Conservation (phyloP, 2,888 invertebrate genomes). For the Acleris holmiana region DNA sequence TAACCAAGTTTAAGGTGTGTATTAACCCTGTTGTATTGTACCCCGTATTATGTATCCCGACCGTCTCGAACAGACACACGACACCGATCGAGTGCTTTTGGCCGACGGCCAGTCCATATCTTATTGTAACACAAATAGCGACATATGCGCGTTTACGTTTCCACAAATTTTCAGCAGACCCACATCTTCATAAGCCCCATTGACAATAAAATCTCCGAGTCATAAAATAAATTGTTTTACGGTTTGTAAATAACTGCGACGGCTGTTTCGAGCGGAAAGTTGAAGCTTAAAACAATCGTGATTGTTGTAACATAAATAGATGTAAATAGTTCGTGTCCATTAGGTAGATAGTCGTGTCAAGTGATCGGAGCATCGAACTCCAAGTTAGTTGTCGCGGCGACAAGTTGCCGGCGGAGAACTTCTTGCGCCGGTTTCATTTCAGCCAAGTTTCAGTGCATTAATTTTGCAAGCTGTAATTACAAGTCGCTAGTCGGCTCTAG, state of each 20-base stretch:
- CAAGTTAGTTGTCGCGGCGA: constrained; percentile 61
- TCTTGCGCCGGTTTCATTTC: constrained; percentile 79
- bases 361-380: constrained; percentile 53
- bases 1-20: no score
- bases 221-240: constrained; percentile 43
- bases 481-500: constrained; percentile 75
- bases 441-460: constrained; percentile 81
- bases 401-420: constrained; percentile 60
- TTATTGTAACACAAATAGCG: constrained; percentile 81
- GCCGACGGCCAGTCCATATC: constrained; percentile 75
- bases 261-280: constrained; percentile 29
- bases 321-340: constrained; percentile 49
- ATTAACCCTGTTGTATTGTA: no score
- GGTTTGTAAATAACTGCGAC: constrained; percentile 29
- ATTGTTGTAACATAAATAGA: constrained; percentile 39
- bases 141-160: constrained; percentile 70
- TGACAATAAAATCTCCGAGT: constrained; percentile 53
- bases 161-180: constrained; percentile 63
- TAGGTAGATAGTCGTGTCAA: constrained; percentile 53
- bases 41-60: constrained; percentile 14
- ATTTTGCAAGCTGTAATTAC: constrained; percentile 83
- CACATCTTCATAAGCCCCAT: constrained; percentile 60
- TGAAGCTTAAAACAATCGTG: constrained; percentile 33
- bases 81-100: constrained; percentile 67
- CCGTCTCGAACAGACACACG: constrained; percentile 25